A percentile compares a stretch with the other conserved stretches of the same genome.
Conservation (phyloP, 2,797 vertebrate genomes). For the Poecile montanus region DNA sequence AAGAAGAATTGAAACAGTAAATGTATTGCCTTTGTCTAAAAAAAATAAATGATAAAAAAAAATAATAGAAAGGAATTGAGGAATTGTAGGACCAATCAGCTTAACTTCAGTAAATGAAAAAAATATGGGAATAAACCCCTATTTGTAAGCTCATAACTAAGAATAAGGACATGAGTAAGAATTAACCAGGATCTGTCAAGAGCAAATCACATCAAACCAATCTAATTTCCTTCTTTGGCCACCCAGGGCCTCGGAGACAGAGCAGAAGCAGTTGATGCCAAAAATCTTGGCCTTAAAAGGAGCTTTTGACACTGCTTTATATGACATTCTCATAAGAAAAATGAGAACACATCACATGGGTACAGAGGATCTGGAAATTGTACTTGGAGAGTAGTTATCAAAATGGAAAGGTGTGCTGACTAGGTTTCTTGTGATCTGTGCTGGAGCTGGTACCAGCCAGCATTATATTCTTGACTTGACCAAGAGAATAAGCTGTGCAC, state of each 20-base stretch:
- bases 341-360: not conserved
- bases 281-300: not conserved
- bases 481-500: not conserved
- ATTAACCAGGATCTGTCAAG: not conserved
- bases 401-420: not conserved
- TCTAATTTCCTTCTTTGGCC: slow-evolving; percentile 8
- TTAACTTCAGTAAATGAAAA: slow-evolving; percentile 25
- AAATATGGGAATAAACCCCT: not conserved
- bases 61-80: not conserved
- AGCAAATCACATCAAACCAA: not conserved
- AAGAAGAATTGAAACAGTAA: not conserved
- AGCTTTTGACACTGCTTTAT: not conserved
- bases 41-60: too few species aligned
- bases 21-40: not conserved
- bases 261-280: not conserved
- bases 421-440: not conserved
- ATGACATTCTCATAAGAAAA: not conserved
- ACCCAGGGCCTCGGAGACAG: not conserved
- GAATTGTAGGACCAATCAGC: not conserved
- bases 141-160: slow-evolving; percentile 9
- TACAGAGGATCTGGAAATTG: not conserved
- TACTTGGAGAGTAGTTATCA: not conserved
- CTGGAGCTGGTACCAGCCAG: not conserved
- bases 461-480: not conserved
- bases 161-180: not conserved